phyloP scores from a whole-genome alignment of 2,113 vertebrate species.

The Poeciliopsis occidentalis region DNA sequence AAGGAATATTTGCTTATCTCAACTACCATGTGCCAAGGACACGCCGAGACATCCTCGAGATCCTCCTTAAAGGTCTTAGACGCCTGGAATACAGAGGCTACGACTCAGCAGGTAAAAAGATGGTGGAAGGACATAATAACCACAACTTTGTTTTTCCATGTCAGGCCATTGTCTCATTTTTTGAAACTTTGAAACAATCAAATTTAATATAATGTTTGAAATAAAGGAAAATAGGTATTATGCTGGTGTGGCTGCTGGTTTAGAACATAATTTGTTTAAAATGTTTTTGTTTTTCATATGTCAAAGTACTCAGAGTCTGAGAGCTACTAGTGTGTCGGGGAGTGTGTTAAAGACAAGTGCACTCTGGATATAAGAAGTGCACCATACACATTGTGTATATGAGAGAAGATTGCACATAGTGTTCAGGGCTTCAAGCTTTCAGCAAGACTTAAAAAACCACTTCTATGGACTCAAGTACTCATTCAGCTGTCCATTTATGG shows the following conservation, averaged over 20 bases:
- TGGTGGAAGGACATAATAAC: not conserved
- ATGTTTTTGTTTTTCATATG: no score
- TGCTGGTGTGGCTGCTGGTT: not conserved
- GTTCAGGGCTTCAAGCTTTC: not conserved
- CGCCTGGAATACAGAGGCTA: constrained; percentile 97
- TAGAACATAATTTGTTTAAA: not conserved
- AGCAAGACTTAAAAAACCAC: not conserved
- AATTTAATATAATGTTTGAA: not conserved
- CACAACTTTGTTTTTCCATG: not conserved
- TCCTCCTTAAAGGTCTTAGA: constrained; percentile 93
- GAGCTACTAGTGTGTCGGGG: no score
- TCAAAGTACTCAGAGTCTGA: not conserved
- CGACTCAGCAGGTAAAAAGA: constrained; percentile 90
- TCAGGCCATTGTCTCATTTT: not conserved
- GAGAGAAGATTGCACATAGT: not conserved
- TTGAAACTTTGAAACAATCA: not conserved
- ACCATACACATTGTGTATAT: not conserved
- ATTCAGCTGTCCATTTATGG: not conserved
- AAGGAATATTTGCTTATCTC: constrained; percentile 98
- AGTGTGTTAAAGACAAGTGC: not conserved
- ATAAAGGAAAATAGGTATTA: not conserved
- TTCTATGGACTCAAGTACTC: not conserved
- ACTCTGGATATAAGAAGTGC: not conserved
- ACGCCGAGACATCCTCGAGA: constrained; percentile 95
- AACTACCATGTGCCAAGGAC: constrained; percentile 97